These are phyloP conservation scores for Nilaparvata lugens DNA, from an alignment of 1,140 invertebrate species.

Conservation along the genomic window DNA sequence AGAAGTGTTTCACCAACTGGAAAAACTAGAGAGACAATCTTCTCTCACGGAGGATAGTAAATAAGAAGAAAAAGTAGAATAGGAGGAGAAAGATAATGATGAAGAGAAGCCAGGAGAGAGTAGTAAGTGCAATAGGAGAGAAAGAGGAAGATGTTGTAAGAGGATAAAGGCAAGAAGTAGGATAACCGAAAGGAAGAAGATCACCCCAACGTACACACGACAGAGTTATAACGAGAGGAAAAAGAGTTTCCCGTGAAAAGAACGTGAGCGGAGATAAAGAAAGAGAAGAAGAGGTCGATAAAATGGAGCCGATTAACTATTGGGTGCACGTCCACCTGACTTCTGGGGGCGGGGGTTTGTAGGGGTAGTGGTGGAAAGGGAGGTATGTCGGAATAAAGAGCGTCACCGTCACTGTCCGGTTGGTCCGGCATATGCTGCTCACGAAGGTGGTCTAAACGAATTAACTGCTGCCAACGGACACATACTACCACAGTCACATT, in stretches of 20 bases:
- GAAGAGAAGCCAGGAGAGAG: neutral
- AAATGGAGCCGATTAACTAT: neutral
- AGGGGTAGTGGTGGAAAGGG: neutral
- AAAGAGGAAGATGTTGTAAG: neutral
- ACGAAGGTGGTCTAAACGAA: neutral
- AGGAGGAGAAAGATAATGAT: neutral
- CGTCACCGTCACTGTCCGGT: too few relatives aligned
- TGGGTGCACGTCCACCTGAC: constrained; percentile 1
- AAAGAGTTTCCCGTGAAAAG: too few relatives aligned
- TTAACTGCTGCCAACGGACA: constrained; percentile 2
- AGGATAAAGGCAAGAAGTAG: neutral
- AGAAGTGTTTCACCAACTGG: too few relatives aligned
- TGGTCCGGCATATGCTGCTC: neutral
- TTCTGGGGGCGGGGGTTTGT: neutral
- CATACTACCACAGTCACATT: neutral
- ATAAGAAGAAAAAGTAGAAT: neutral
- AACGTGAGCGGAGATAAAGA: too few relatives aligned
- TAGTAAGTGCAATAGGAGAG: neutral
- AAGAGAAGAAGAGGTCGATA: too few relatives aligned
- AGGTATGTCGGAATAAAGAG: too few relatives aligned
- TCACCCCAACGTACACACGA: neutral
- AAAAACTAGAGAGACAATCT: too few relatives aligned
- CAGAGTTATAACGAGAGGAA: neutral
- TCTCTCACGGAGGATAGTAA: too few relatives aligned
- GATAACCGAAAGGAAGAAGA: constrained; percentile 16